Evolutionary conservation across 2,888 invertebrate species (phyloP), one percentile per base, ranked within the genome.

Genomic region (Hirtodrosophila cameraria): DNA sequence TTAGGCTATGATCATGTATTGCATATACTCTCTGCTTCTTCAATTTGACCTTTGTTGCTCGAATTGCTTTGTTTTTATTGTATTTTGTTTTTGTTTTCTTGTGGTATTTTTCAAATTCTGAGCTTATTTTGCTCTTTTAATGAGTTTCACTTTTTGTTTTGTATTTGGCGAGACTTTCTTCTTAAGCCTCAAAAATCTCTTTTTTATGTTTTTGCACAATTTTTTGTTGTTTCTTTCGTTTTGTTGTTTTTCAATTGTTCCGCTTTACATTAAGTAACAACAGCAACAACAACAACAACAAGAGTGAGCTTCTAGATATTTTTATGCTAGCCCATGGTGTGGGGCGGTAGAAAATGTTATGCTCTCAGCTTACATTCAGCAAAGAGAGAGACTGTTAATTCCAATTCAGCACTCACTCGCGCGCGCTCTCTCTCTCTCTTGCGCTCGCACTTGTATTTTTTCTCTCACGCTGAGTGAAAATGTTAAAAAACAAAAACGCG

Each of bases 401-500:
- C 15, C 15, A 38, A 87, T 69, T 74, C 61, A 75, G 74, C 74
- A 9, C 36, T 30, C 35, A 33, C 53, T 7, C 43, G 30, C 30
- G 5, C 31, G 28, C 39, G 60, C 43, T 9, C 33, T 33, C 25
- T 41, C 48, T 48, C 49, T 52, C 45, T 31, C 7, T 20, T 8
- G 16, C 41, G 31, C 49, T 49, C 38, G 36, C 48, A 41, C 45
- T 50, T 62, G 27, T 31, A 18, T 49, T 42, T 36, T 28, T 43
- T 48, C 43, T 36, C 52, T 62, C 25, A 45, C 18, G 33, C 30
- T 59, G 66, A 65, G 76, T 75, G 86, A 86, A 85, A 86, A 84
- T 73, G 58, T 85, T 55, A 41, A 59, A 74, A 59, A 77, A n/a
- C n/a, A 83, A 80, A 87, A 70, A 85, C 79, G 79, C 79, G 87